A percentile compares a stretch with the other conserved stretches of the same genome.
Conservation (phyloP, 2,113 vertebrate species). For the Apaloderma vittatum region DNA sequence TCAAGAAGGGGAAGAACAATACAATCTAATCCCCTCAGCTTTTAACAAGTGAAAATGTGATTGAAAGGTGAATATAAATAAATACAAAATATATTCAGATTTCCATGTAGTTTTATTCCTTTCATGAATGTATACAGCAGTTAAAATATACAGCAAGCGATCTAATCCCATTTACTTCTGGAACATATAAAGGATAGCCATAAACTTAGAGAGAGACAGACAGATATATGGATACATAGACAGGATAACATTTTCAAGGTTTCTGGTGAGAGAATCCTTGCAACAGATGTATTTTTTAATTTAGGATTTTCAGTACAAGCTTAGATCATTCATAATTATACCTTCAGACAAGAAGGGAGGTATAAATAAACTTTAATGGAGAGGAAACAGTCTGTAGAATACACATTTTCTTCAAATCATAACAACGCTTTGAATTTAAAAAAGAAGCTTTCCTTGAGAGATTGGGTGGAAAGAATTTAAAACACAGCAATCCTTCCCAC, state of each 20-base stretch:
- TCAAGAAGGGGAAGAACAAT: neutral
- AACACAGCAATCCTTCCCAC: neutral
- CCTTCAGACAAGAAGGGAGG: slow-evolving; percentile 51
- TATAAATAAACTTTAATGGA: slow-evolving; percentile 75
- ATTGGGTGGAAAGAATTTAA: slow-evolving; percentile 52
- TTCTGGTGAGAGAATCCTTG: slow-evolving; percentile 62
- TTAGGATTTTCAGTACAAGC: slow-evolving; percentile 70
- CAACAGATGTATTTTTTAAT: slow-evolving; percentile 72
- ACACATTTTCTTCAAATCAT: slow-evolving; percentile 68
- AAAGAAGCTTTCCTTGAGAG: slow-evolving; percentile 36
- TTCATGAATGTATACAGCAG: slow-evolving; percentile 10
- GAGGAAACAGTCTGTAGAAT: slow-evolving; percentile 64
- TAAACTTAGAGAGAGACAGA: slow-evolving; percentile 57
- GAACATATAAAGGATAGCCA: slow-evolving; percentile 21
- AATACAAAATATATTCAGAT: slow-evolving; percentile 13
- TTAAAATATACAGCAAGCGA: neutral
- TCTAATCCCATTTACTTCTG: slow-evolving; percentile 50
- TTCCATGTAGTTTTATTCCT: neutral
- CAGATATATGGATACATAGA: slow-evolving; percentile 63
- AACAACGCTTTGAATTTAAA: slow-evolving; percentile 52
- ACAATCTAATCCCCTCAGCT: neutral
- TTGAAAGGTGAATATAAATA: neutral
- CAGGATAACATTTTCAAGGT: slow-evolving; percentile 63
- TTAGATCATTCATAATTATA: slow-evolving; percentile 76
- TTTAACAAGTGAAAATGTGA: slow-evolving; percentile 5